Conservation (phyloP, 2,888 invertebrate genomes). For the Pristionchus mayeri region DNA sequence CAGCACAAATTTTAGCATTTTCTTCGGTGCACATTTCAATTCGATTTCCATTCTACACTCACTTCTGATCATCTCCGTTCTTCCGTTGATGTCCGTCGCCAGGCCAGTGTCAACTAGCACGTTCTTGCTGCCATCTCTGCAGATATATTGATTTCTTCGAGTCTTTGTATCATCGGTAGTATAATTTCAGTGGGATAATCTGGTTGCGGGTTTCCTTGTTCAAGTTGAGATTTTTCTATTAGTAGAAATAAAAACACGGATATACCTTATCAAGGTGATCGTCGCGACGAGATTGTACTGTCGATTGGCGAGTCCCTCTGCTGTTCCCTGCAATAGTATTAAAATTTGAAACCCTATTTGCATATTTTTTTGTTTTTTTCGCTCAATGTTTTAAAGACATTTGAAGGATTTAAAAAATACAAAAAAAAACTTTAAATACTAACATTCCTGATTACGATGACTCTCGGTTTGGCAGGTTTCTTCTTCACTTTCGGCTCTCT, state of each 20-base stretch:
- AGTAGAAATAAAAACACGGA: too few relatives aligned
- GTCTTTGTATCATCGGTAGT: too few relatives aligned
- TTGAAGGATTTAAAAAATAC: too few relatives aligned
- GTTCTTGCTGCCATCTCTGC: slow-evolving; percentile 56
- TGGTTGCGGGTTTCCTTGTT: too few relatives aligned
- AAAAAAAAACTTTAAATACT: background rate
- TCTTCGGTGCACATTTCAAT: too few relatives aligned
- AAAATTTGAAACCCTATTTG: too few relatives aligned
- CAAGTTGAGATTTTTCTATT: too few relatives aligned
- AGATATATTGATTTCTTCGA: background rate
- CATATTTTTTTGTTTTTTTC: too few relatives aligned
- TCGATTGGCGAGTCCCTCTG: slow-evolving; percentile 68
- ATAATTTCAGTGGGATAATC: too few relatives aligned
- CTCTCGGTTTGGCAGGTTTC: slow-evolving; percentile 41
- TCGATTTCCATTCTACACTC: background rate
- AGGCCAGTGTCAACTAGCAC: slow-evolving; percentile 74
- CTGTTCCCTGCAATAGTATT: slow-evolving; percentile 66
- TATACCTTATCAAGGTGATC: slow-evolving; percentile 66
- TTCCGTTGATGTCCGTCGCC: slow-evolving; percentile 74
- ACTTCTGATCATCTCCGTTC: slow-evolving; percentile 70
- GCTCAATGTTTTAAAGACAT: too few relatives aligned
- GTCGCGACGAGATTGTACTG: slow-evolving; percentile 72
- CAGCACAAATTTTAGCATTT: too few relatives aligned
- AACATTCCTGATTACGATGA: slow-evolving; percentile 55
- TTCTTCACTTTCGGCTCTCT: slow-evolving; percentile 46